phyloP scores from a whole-genome alignment of 2,113 vertebrate species.

The Trachemys scripta region DNA sequence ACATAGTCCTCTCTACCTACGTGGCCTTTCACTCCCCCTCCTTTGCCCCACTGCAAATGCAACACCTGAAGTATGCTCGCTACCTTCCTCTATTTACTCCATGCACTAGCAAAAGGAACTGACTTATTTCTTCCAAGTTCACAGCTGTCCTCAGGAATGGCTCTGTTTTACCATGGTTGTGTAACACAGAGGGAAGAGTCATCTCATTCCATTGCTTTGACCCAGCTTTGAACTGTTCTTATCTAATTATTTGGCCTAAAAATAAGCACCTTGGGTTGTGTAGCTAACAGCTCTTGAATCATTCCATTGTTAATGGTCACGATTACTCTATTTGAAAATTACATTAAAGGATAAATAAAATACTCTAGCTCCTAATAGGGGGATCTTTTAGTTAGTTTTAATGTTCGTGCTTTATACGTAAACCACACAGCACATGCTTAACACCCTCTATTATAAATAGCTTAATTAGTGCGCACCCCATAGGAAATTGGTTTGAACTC shows the following conservation, averaged over 20 bases:
- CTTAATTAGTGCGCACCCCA: conserved; percentile 52
- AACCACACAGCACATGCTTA: conserved; percentile 60
- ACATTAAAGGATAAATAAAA: background rate
- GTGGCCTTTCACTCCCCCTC: fast-evolving
- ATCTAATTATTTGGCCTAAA: background rate
- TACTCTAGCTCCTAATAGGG: conserved; percentile 31
- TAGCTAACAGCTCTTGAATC: conserved; percentile 1
- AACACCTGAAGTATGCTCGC: background rate
- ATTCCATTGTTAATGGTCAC: fast-evolving
- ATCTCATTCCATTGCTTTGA: conserved; percentile 42
- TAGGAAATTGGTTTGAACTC: conserved; percentile 65
- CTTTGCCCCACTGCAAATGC: background rate
- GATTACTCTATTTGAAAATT: conserved; percentile 17
- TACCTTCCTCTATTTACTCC: background rate
- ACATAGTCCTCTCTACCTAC: background rate
- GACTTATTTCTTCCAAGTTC: conserved; percentile 44
- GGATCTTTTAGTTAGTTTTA: conserved; percentile 26
- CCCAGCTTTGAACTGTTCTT: conserved; percentile 62
- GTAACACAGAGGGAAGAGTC: conserved; percentile 53
- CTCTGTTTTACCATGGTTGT: conserved; percentile 28
- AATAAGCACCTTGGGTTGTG: conserved; percentile 6
- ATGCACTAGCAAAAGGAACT: background rate
- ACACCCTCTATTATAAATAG: conserved; percentile 27
- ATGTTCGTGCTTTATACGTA: background rate
- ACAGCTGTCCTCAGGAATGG: conserved; percentile 7